These are phyloP conservation scores for Probaryconus sp. DNA, from an alignment of 1,140 invertebrate species.

Conservation along the genomic window DNA sequence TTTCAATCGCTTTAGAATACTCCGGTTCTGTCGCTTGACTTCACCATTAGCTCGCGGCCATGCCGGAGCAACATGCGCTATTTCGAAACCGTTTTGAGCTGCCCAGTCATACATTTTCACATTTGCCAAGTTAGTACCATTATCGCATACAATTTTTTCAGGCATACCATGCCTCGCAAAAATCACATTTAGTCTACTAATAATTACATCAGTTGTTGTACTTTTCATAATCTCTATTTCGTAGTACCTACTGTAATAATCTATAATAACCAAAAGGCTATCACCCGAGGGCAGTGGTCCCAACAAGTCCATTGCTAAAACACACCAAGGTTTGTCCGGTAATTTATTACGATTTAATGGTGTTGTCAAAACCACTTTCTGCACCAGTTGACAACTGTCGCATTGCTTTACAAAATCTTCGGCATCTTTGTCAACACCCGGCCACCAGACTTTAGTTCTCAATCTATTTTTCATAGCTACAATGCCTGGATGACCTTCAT, in stretches of 20 bases:
- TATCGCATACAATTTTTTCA: constrained; percentile 32
- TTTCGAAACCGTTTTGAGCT: background rate
- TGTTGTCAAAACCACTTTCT: constrained; percentile 4
- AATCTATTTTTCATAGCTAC: constrained; percentile 79
- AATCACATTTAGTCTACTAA: constrained; percentile 23
- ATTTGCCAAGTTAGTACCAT: constrained; percentile 15
- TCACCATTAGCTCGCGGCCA: constrained; percentile 56
- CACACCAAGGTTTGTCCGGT: constrained; percentile 57
- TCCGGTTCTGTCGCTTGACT: constrained; percentile 64
- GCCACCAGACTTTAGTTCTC: constrained; percentile 79
- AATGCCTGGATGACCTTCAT: constrained; percentile 78
- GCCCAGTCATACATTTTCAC: constrained; percentile 7
- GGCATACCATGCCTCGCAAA: constrained; percentile 38
- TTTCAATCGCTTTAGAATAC: constrained; percentile 63
- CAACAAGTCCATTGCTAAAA: constrained; percentile 55
- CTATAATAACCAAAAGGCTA: constrained; percentile 8
- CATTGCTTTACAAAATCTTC: constrained; percentile 75
- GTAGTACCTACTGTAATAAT: constrained; percentile 17
- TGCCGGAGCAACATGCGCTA: constrained; percentile 5
- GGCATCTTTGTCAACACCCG: constrained; percentile 76
- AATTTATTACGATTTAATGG: constrained; percentile 55
- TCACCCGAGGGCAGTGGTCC: constrained; percentile 22
- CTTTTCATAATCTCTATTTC: constrained; percentile 24
- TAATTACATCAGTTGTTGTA: constrained; percentile 37
- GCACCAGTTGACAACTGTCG: constrained; percentile 70